Conservation (phyloP, 2,797 vertebrate genomes). For the Arctocebus calabarensis region DNA sequence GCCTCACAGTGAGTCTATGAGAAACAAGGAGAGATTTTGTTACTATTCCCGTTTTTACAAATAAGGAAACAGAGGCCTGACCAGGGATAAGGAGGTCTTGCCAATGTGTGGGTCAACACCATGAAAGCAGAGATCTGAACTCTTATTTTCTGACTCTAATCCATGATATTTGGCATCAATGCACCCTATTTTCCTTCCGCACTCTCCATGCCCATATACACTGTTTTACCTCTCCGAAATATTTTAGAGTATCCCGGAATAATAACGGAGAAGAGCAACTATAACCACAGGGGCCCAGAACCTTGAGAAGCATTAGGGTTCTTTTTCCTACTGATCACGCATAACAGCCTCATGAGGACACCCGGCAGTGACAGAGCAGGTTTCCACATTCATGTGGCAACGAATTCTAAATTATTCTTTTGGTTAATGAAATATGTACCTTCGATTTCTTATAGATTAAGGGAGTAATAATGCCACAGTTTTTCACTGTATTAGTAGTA, state of each 20-base stretch:
- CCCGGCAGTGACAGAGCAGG: background rate
- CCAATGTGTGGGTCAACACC: background rate
- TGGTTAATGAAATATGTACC: background rate
- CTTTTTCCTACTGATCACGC: too few species aligned
- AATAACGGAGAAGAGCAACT: background rate
- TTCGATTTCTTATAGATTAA: background rate
- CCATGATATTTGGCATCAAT: background rate
- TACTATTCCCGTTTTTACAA: constrained; percentile 51
- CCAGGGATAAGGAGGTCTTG: background rate
- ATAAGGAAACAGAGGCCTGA: constrained; percentile 45
- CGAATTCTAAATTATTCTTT: background rate
- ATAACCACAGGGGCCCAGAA: background rate
- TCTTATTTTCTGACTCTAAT: background rate
- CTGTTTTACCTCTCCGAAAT: background rate
- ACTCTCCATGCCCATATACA: background rate
- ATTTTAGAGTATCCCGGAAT: background rate
- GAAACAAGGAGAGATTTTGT: constrained; percentile 6
- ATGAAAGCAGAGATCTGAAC: background rate
- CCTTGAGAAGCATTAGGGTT: background rate
- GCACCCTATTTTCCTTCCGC: background rate
- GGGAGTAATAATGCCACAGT: background rate
- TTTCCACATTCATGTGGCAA: background rate
- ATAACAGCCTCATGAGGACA: background rate
- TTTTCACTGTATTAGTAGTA: background rate
- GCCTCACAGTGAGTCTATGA: background rate